Evolutionary conservation across 2,113 vertebrate species (phyloP).

Genomic region (Alethe diademata): DNA sequence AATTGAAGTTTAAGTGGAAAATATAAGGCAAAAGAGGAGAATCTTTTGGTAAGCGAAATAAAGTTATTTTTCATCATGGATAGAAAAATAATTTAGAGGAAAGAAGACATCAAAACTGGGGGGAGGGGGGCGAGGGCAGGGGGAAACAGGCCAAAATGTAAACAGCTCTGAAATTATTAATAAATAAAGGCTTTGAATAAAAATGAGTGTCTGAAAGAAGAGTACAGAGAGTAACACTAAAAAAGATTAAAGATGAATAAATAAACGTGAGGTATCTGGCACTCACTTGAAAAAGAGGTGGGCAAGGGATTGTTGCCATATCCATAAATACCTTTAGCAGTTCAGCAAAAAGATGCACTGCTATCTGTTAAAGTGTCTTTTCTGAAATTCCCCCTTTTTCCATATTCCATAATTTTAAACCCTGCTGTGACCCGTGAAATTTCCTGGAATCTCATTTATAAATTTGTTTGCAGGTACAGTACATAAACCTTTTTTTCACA

Average conservation of each 20-base stretch:
- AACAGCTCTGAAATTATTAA: not conserved
- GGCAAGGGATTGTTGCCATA: conserved; percentile 15
- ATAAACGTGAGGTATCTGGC: conserved; percentile 2
- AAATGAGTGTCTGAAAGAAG: not conserved
- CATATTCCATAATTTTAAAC: conserved; percentile 8
- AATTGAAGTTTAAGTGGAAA: not conserved
- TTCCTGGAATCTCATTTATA: conserved; percentile 34
- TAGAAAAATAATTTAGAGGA: not conserved
- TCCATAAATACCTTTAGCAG: conserved; percentile 18
- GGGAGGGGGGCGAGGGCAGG: rapidly evolving
- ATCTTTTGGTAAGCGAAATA: not conserved
- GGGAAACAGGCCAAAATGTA: not conserved
- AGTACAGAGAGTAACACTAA: not conserved
- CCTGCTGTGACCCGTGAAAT: conserved; percentile 11
- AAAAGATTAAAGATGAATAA: not conserved
- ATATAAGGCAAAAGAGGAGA: not conserved
- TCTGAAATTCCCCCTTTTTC: not conserved
- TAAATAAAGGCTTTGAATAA: not conserved
- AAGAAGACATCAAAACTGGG: not conserved
- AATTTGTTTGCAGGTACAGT: conserved; percentile 51
- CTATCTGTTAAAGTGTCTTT: conserved; percentile 21
- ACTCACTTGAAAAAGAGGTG: conserved; percentile 1
- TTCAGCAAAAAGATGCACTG: not conserved
- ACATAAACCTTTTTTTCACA: conserved; percentile 32
- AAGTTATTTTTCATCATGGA: not conserved